phyloP scores from a whole-genome alignment of 2,888 invertebrate genomes.

The Diarsia dahlii region DNA sequence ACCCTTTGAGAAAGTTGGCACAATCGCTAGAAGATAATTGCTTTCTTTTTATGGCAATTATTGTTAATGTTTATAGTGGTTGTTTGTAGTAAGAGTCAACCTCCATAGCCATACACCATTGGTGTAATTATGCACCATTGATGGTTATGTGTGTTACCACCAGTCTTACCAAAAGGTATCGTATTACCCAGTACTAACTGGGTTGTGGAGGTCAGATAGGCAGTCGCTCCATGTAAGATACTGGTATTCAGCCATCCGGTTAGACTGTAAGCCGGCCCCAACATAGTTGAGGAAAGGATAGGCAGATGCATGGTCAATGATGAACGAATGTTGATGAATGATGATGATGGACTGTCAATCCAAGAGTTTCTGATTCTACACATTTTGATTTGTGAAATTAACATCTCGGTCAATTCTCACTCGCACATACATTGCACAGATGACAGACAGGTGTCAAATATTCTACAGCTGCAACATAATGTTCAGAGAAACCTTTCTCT shows the following conservation, averaged over 20 bases:
- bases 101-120: no score
- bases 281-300: no score
- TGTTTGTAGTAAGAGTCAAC: slow-evolving; percentile 12
- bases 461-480: neutral
- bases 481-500: slow-evolving; percentile 62
- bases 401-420: neutral
- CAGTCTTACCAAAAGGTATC: no score
- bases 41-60: slow-evolving; percentile 36
- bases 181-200: no score
- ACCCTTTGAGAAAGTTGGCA: slow-evolving; percentile 31
- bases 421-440: slow-evolving; percentile 20
- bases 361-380: neutral
- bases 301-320: no score
- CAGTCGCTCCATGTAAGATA: no score
- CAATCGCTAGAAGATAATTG: slow-evolving; percentile 35
- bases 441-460: slow-evolving; percentile 31
- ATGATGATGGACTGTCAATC: neutral
- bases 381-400: slow-evolving; percentile 1
- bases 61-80: slow-evolving; percentile 21
- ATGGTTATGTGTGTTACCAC: neutral
- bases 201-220: no score
- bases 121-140: neutral
- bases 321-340: no score
- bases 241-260: no score
- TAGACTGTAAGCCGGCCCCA: no score